Conservation (phyloP, 2,888 invertebrate species). For the Polylopha cassiicola region DNA sequence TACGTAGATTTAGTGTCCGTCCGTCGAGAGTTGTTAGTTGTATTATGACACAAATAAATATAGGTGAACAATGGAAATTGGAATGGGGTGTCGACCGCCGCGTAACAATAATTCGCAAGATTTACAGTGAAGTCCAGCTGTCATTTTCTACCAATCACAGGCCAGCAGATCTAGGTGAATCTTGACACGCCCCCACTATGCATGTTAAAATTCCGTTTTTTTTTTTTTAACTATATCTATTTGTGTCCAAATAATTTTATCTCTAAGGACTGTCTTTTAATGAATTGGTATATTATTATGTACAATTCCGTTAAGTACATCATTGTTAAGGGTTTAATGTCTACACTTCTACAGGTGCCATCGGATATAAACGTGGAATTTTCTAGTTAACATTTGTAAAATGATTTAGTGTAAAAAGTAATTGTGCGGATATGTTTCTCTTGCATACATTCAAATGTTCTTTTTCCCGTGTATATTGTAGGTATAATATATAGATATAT, state of each 20-base stretch:
- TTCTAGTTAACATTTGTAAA: constrained; percentile 16
- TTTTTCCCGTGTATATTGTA: too few species aligned
- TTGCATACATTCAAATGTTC: neutral
- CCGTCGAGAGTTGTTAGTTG: constrained; percentile 34
- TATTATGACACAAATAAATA: constrained; percentile 25
- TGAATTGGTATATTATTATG: constrained; percentile 1
- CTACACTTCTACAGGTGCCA: constrained; percentile 16
- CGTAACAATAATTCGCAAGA: neutral
- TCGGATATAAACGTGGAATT: constrained; percentile 15
- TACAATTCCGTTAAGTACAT: neutral
- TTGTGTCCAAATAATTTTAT: too few species aligned
- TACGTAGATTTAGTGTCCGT: constrained; percentile 51
- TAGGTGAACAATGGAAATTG: constrained; percentile 12
- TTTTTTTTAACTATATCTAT: too few species aligned
- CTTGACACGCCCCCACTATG: too few species aligned
- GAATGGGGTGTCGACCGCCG: constrained; percentile 7
- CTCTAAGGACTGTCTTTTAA: too few species aligned
- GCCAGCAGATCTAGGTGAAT: too few species aligned
- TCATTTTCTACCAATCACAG: too few species aligned
- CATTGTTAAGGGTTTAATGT: constrained; percentile 5
- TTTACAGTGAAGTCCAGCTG: too few species aligned
- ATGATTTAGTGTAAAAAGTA: constrained; percentile 4
- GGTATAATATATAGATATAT: constrained; percentile 4
- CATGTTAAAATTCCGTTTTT: too few species aligned
- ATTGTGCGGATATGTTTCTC: neutral